These are phyloP conservation scores for Eurystomus gularis DNA, from an alignment of 2,113 vertebrate genomes.

Conservation along the genomic window DNA sequence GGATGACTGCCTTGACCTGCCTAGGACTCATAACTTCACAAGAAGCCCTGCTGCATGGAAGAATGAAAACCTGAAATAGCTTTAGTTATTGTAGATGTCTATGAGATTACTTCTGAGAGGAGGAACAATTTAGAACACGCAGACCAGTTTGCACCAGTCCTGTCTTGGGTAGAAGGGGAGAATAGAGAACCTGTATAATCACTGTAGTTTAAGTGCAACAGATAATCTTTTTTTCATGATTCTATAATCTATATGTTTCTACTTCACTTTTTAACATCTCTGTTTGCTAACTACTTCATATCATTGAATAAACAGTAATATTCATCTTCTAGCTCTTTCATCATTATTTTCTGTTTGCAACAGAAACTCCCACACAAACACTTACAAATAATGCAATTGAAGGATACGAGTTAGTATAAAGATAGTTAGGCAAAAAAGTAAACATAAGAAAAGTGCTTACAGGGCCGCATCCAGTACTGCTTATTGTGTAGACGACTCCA, in stretches of 20 bases:
- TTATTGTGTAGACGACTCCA: slow-evolving; percentile 51
- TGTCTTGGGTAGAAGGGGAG: neutral
- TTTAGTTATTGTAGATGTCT: neutral
- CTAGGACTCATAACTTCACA: neutral
- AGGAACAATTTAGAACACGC: neutral
- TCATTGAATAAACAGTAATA: neutral
- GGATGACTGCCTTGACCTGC: neutral
- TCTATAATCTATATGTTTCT: neutral
- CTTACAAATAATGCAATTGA: neutral
- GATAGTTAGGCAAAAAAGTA: neutral
- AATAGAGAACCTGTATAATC: neutral
- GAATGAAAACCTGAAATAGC: neutral
- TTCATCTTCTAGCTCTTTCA: neutral
- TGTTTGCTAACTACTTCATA: neutral
- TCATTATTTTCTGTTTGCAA: neutral
- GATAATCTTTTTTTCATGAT: no score
- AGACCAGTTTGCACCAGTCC: neutral
- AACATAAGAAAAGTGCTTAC: slow-evolving; percentile 29
- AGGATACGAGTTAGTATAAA: neutral
- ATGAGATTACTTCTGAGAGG: neutral
- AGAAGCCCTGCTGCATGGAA: neutral
- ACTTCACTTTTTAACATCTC: neutral
- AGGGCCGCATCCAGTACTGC: slow-evolving; percentile 41
- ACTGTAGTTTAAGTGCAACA: neutral
- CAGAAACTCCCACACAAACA: neutral